Evolutionary conservation across 2,888 invertebrate genomes (phyloP).

Genomic region (Luperina testacea): DNA sequence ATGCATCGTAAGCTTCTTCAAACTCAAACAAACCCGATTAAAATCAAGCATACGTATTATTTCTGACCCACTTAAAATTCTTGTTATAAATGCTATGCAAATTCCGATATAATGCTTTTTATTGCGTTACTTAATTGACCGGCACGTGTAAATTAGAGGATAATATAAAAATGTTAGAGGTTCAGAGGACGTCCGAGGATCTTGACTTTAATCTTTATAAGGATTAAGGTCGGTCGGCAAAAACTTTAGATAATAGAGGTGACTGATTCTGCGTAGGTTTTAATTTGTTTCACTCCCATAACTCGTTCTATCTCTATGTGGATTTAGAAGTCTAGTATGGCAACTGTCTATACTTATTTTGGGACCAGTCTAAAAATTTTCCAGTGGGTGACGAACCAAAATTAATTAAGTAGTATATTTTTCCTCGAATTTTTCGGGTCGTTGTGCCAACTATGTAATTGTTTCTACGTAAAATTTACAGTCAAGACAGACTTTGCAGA

Average conservation of each 20-base stretch:
- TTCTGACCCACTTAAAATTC: conserved; percentile 71
- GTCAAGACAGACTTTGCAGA: background rate
- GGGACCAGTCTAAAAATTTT: conserved; percentile 2
- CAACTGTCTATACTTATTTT: conserved; percentile 13
- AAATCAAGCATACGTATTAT: conserved; percentile 60
- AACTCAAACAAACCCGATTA: conserved; percentile 53
- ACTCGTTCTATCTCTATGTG: conserved; percentile 31
- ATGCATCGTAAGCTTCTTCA: conserved; percentile 15
- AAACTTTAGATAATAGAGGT: conserved; percentile 72
- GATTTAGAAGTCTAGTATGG: conserved; percentile 30
- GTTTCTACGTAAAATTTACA: background rate
- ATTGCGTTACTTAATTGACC: conserved; percentile 83
- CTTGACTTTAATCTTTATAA: conserved; percentile 76
- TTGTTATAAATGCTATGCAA: conserved; percentile 71
- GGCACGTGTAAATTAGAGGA: conserved; percentile 85
- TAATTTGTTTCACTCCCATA: conserved; percentile 56
- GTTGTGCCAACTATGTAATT: background rate
- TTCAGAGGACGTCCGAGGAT: conserved; percentile 75
- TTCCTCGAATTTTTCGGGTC: background rate
- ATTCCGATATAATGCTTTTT: conserved; percentile 76
- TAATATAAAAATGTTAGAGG: conserved; percentile 75
- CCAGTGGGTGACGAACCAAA: conserved; percentile 4
- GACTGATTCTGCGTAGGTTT: conserved; percentile 64
- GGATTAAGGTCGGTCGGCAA: conserved; percentile 77
- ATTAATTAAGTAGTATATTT: background rate